These are phyloP conservation scores for Protaetia brevitarsis DNA, from an alignment of 1,140 invertebrate species.

Conservation along the genomic window DNA sequence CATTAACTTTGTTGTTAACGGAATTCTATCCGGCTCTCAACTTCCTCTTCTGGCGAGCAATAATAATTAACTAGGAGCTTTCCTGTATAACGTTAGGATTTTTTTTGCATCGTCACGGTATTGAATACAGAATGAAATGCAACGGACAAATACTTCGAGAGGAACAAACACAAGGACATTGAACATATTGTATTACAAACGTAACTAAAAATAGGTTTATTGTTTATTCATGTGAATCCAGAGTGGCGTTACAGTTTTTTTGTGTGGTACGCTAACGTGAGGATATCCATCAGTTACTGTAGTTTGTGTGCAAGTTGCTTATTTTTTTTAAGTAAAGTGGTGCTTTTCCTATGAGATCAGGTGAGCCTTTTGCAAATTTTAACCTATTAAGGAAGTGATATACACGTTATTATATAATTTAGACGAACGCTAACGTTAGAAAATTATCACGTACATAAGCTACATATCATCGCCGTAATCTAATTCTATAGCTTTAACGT, in stretches of 20 bases:
- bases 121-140: neutral
- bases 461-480: neutral
- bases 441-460: neutral
- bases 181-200: conserved; percentile 10
- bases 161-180: conserved; percentile 10
- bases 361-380: neutral
- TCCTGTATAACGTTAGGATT: neutral
- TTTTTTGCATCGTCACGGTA: neutral
- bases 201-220: conserved; percentile 16
- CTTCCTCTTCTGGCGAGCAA: neutral
- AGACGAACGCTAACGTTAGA: neutral
- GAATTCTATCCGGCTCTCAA: neutral
- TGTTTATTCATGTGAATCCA: conserved; percentile 18
- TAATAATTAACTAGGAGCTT: conserved; percentile 15
- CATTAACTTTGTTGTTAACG: neutral
- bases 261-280: neutral
- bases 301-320: neutral
- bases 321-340: neutral
- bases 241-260: conserved; percentile 4
- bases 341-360: neutral
- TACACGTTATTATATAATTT: neutral
- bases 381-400: neutral
- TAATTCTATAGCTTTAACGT: neutral
- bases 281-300: neutral
- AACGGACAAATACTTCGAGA: neutral